These are phyloP conservation scores for Arctia plantaginis DNA, from an alignment of 2,888 invertebrate species.

Conservation along the genomic window DNA sequence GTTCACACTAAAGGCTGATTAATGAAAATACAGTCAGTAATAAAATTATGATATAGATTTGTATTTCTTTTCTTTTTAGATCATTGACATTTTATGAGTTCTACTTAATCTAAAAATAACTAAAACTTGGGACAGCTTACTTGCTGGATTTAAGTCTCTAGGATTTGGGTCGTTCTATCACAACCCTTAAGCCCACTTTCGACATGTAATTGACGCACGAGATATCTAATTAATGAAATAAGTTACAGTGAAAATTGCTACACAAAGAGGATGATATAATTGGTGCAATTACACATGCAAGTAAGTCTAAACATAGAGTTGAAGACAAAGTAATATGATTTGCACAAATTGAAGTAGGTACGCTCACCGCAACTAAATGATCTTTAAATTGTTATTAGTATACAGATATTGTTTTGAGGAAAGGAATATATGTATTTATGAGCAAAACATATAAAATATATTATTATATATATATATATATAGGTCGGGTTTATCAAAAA, in stretches of 20 bases:
- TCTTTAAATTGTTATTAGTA: background rate
- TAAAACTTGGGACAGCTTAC: conserved; percentile 29
- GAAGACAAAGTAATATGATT: background rate
- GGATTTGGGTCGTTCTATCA: conserved; percentile 43
- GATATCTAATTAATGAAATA: conserved; percentile 48
- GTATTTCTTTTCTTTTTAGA: no score
- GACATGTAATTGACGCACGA: conserved; percentile 50
- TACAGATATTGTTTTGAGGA: background rate
- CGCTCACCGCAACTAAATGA: background rate
- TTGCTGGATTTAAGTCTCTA: conserved; percentile 27
- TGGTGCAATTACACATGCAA: conserved; percentile 23
- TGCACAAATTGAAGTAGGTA: background rate
- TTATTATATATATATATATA: no score
- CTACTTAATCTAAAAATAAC: conserved; percentile 29
- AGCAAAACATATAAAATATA: no score
- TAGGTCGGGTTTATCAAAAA: no score
- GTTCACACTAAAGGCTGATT: no score
- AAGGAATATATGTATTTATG: background rate
- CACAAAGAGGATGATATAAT: conserved; percentile 18
- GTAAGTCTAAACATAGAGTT: background rate
- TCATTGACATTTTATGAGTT: background rate
- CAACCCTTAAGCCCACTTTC: conserved; percentile 43
- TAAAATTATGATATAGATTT: no score
- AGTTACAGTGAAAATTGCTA: conserved; percentile 37
- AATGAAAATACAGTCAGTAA: no score